phyloP scores from a whole-genome alignment of 1,140 invertebrate genomes.

The Geopemphigus sp. region DNA sequence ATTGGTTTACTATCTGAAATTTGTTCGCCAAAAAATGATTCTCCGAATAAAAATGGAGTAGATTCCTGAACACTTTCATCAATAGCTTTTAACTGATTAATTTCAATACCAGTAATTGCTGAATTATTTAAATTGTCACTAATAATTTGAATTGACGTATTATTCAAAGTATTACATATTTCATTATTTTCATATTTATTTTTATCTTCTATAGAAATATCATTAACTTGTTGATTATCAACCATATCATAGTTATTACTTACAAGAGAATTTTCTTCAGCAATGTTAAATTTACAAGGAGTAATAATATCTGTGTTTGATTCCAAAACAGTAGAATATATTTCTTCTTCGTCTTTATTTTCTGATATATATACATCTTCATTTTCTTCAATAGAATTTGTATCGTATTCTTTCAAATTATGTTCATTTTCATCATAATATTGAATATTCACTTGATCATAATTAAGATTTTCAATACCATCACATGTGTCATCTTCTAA shows the following conservation, averaged over 20 bases:
- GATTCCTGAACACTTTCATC: background rate
- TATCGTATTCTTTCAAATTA: background rate
- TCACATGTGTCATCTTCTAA: background rate
- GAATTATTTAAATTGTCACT: background rate
- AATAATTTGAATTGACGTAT: background rate
- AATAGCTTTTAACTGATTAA: too few relatives aligned
- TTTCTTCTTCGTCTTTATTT: too few relatives aligned
- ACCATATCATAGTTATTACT: too few relatives aligned
- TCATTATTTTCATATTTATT: too few relatives aligned
- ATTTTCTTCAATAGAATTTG: background rate
- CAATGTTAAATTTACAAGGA: too few relatives aligned
- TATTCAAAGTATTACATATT: background rate
- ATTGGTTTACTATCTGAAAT: background rate
- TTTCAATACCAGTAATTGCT: background rate
- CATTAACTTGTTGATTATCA: too few relatives aligned
- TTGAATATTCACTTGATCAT: background rate
- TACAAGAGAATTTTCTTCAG: too few relatives aligned
- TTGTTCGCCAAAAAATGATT: constrained; percentile 25
- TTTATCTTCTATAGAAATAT: too few relatives aligned
- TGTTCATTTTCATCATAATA: background rate
- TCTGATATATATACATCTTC: too few relatives aligned
- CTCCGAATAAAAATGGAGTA: constrained; percentile 30
- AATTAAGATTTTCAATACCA: background rate
- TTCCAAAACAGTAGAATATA: too few relatives aligned
- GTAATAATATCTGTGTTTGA: too few relatives aligned